These are phyloP conservation scores for Periplaneta americana DNA, from an alignment of 1,140 invertebrate species.

Conservation along the genomic window DNA sequence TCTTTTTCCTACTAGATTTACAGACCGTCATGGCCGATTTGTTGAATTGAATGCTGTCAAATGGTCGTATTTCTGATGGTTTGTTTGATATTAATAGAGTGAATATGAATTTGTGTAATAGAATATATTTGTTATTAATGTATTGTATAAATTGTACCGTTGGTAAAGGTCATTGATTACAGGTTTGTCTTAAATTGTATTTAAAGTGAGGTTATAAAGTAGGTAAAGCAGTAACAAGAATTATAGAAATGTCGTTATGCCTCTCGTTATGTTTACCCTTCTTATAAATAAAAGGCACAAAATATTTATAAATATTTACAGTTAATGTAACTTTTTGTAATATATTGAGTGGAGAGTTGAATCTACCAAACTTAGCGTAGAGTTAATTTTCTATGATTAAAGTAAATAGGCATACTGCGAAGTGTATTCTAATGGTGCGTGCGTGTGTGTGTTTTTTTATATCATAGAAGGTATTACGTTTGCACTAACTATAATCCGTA, in stretches of 20 bases:
- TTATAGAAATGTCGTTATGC: not conserved
- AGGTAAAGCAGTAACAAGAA: not conserved
- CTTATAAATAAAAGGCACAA: too few species aligned
- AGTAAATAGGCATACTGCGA: too few species aligned
- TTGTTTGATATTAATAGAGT: not conserved
- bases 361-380: too few species aligned
- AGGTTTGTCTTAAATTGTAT: not conserved
- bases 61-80: not conserved
- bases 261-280: too few species aligned
- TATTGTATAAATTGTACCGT: not conserved
- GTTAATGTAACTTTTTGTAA: too few species aligned
- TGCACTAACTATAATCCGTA: too few species aligned
- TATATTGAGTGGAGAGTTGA: not conserved
- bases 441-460: too few species aligned
- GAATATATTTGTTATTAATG: not conserved
- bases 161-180: not conserved
- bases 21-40: conserved; percentile 7
- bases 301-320: too few species aligned
- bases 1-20: not conserved
- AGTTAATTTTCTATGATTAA: too few species aligned
- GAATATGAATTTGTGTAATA: not conserved
- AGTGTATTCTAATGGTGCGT: too few species aligned
- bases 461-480: too few species aligned
- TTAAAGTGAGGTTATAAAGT: not conserved
- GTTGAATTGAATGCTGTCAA: conserved; percentile 1